Base-by-base conservation (phyloP, 1,140 invertebrate species). In the Temnothorax curvispinosus region DNA sequence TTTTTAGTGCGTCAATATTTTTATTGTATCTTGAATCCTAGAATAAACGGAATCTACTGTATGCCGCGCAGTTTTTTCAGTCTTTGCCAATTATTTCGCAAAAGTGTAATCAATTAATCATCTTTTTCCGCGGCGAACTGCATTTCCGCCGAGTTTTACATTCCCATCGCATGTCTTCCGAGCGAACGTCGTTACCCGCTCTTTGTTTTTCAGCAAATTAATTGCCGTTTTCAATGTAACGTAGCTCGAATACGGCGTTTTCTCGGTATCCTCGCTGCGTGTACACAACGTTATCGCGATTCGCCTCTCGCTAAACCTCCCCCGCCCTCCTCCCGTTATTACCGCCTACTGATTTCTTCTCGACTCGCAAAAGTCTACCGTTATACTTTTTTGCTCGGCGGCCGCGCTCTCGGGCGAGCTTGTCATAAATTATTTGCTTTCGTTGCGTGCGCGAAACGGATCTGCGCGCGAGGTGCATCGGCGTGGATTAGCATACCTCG, bases 401-500 rank as follows among this genome's bases (percentile, higher is more conserved):
- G 64, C 77, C 44, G 38, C 18, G 32, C 38, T 52, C 27, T 21
- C 50, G 35, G 54, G 27, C 44, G 44, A n/a, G 41, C 80, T 75
- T 60, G 72, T 74, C 69, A 60, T 74, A 74, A 84, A 84, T 60
- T 74, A 84, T 50, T 82, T 58, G 67, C 80, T 82, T 47, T 56
- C 69, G 18, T 82, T 74, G 80, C 78, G 65, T 58, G 77, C 64
- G 13, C 64, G 44, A 52, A 80, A 71, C 65, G 58, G 27, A 15
- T 27, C 47, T 65, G 76, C 76, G 32, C 67, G 80, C 80, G 41
- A 72, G 27, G 38, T 32, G 67, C 41, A 69, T 50, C 65, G 21
- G 21, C 38, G 21, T 52, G 78, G 15, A 71, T 67, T 47, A 64
- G 91, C 90, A 52, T 90, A 95, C 94, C 94, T 95, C 64, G 94